Evolutionary conservation across 2,888 invertebrate genomes (phyloP).

Genomic region (Lycaena phlaeas): DNA sequence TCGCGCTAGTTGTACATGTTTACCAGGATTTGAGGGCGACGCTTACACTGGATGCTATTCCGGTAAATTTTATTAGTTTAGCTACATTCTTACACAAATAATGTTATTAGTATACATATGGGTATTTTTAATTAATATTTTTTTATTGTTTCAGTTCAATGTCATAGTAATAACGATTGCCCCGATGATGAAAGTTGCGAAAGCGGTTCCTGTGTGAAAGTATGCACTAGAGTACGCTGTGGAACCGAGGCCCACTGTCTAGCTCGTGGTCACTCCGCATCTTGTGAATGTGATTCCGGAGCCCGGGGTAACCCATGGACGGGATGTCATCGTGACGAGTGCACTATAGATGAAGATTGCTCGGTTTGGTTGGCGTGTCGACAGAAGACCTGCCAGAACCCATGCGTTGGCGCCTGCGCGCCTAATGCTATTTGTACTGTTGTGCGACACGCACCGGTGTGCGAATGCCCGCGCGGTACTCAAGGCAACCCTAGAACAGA

Average conservation of each 20-base stretch:
- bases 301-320: constrained; percentile 86
- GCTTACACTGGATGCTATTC: constrained; percentile 84
- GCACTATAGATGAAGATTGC: constrained; percentile 82
- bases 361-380: constrained; percentile 84
- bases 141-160: constrained; percentile 76
- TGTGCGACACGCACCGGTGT: constrained; percentile 81
- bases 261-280: constrained; percentile 83
- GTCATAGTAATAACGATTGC: constrained; percentile 88
- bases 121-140: neutral
- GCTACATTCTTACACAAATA: neutral
- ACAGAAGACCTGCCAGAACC: constrained; percentile 84
- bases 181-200: constrained; percentile 86
- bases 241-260: constrained; percentile 85
- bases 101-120: neutral
- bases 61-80: constrained; percentile 53
- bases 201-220: constrained; percentile 84
- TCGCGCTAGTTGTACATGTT: constrained; percentile 86
- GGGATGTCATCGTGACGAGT: constrained; percentile 85
- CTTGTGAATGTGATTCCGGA: constrained; percentile 83
- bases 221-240: constrained; percentile 85
- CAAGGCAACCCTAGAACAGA: constrained; percentile 81
- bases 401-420: constrained; percentile 90
- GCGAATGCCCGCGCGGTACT: constrained; percentile 88
- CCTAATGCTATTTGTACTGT: constrained; percentile 83
- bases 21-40: constrained; percentile 87